A percentile compares a stretch with the other conserved stretches of the same genome.
phyloP scores from a whole-genome alignment of 64 coral and sea anemone genomes.

The Montipora capricornis region DNA sequence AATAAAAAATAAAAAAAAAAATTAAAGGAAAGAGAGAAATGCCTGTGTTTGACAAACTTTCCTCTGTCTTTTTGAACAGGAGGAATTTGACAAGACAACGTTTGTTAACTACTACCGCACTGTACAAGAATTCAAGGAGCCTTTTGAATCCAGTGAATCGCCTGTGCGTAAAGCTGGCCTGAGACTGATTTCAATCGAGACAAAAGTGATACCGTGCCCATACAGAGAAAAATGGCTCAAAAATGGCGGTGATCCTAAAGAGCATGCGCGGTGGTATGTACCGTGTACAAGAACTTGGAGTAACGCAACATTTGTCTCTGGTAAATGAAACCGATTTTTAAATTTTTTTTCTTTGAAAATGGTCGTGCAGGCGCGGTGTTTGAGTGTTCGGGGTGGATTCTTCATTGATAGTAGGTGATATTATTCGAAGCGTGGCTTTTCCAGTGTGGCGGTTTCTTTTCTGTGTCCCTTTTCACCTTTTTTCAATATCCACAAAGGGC shows the following conservation, averaged over 20 bases:
- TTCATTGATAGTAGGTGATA: too few relatives aligned
- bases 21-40: too few relatives aligned
- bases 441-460: too few relatives aligned
- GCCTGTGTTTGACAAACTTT: background rate
- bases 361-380: too few relatives aligned
- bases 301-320: slow-evolving; percentile 63
- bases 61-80: slow-evolving; percentile 38
- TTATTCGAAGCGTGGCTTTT: too few relatives aligned
- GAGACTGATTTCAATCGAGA: slow-evolving; percentile 79
- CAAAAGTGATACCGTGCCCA: slow-evolving; percentile 67
- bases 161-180: slow-evolving; percentile 73
- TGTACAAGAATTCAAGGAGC: slow-evolving; percentile 78
- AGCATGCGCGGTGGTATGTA: slow-evolving; percentile 62
- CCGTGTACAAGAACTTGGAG: slow-evolving; percentile 62
- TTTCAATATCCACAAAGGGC: too few relatives aligned
- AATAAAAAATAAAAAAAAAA: too few relatives aligned
- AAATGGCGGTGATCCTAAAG: slow-evolving; percentile 72
- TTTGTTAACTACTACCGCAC: slow-evolving; percentile 86
- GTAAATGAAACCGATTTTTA: slow-evolving; percentile 15
- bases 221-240: slow-evolving; percentile 77
- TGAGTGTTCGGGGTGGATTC: too few relatives aligned
- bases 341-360: too few relatives aligned
- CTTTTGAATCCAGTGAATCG: slow-evolving; percentile 52
- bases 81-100: slow-evolving; percentile 82
- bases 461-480: too few relatives aligned